Percentiles rank a stretch among this genome's conserved stretches.
phyloP scores from a whole-genome alignment of 2,113 vertebrate species.

The Oenanthe oenanthe region DNA sequence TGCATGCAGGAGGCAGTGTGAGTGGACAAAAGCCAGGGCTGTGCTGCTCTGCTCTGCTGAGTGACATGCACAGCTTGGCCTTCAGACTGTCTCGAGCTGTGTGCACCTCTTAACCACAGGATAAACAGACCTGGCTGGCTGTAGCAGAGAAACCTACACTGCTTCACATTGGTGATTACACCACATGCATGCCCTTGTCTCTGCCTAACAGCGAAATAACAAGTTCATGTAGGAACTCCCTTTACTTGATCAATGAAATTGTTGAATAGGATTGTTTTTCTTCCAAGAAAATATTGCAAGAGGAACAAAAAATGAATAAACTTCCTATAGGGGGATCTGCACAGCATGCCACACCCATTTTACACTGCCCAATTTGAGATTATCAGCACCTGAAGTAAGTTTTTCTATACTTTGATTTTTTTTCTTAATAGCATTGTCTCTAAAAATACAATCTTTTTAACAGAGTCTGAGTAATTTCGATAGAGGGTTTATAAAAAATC shows the following conservation, averaged over 20 bases:
- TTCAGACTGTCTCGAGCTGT: neutral
- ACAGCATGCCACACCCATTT: neutral
- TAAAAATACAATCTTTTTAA: neutral
- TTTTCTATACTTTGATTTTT: neutral
- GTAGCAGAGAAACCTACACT: neutral
- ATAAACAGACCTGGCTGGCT: neutral
- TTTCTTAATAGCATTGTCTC: neutral
- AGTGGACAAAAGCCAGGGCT: neutral
- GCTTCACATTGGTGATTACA: rapidly evolving
- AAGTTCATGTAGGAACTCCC: neutral
- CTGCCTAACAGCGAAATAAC: neutral
- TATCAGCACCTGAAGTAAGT: neutral
- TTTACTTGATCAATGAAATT: neutral
- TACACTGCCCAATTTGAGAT: neutral
- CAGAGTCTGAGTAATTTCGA: neutral
- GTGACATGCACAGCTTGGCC: neutral
- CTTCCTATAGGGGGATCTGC: neutral
- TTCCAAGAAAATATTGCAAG: neutral
- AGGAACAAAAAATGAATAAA: neutral
- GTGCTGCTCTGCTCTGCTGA: neutral
- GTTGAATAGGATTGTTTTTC: neutral
- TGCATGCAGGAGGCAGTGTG: neutral
- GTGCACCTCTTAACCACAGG: neutral
- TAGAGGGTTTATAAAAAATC: neutral
- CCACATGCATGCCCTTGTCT: rapidly evolving